Evolutionary conservation across 2,797 vertebrate genomes (phyloP), one percentile per base, ranked within the genome.

Genomic region (Poeciliopsis gracilis): DNA sequence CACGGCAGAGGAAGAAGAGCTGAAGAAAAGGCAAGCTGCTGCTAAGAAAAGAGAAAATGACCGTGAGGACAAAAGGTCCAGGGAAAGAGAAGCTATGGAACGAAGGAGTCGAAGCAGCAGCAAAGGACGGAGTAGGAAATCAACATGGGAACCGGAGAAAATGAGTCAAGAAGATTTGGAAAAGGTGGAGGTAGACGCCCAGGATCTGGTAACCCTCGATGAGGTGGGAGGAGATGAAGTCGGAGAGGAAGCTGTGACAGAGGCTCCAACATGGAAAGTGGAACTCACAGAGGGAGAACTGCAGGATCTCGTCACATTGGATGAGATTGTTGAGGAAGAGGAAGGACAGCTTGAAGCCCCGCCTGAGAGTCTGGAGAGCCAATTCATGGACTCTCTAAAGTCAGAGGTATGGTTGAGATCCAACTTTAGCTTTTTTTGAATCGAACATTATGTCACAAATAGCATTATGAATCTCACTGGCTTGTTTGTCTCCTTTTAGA

Each of bases 291-390:
- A 91, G n/a, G 91, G 78, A 41, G 92, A 96, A 33, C 87, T 93
- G 0, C 96, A 94, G 78, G 77, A 93, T 1, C 88, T 97, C 49
- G 86, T 98, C 43, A 97, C 97, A 6, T 94, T 98, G 79, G 97
- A 98, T 72, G 97, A 98, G 91, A 94, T 97, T 23, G 81, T 93
- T 33, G 96, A 95, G 41, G 95, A 97, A 28, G 63, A 67, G 36
- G 53, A 55, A 23, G 36, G 10, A 20, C 3, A 0, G 0, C 1
- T 0, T 3, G 84, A 84, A 79, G 9, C 78, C 36, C 57, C 0
- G 53, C 78, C 86, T 57, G 72, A 76, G 25, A n/a, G 6, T 71
- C 82, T 79, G 20, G 88, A 89, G 9, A 84, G 89, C 11, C 76
- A 89, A 33, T 82, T 90, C 0, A 75, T 25, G 10, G 83, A 87